Evolutionary conservation across 2,113 vertebrate species (phyloP), one percentile per base, ranked within the genome.

Genomic region (Syngnathus typhle): DNA sequence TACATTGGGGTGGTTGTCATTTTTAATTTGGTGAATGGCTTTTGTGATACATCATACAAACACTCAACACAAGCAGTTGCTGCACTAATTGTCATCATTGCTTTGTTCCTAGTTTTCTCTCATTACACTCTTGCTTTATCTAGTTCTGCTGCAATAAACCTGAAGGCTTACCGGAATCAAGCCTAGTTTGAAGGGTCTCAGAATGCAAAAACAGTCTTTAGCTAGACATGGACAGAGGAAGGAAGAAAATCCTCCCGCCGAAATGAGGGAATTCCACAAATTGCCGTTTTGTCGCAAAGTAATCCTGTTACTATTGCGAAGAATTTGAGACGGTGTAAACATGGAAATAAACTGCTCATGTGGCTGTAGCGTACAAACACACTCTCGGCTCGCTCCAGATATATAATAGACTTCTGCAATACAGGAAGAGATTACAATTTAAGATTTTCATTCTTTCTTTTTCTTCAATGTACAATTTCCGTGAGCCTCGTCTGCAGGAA

Each of bases 231-330:
- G 61, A 83, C 71, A 79, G 76, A 77, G 75, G 47, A 76, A 85
- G 82, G 77, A 84, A 84, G 74, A 85, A 88, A 89, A 88, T 86
- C 80, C 83, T 83, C 72, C 77, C 79, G 89, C 82, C 77, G 84
- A 89, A 89, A 88, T 90, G 78, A 88, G 88, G 86, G 89, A 90
- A 91, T 91, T 90, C 87, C 85, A 85, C 82, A 88, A 89, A 90
- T 91, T 88, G 87, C 88, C 72, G 70, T 88, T 58, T 91, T 90
- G 85, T 89, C 84, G 82, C 85, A 86, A 85, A 85, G 87, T 91
- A 92, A 92, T 91, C 90, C 90, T 91, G 90, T 91, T 91, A 92
- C 84, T 86, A 84, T 76, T 81, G 81, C 85, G 79, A 80, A 83
- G 85, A 88, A 89, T 84, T 84, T 83, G 82, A 85, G 88, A 87